phyloP scores from a whole-genome alignment of 2,113 vertebrate genomes.

The Eurystomus gularis region DNA sequence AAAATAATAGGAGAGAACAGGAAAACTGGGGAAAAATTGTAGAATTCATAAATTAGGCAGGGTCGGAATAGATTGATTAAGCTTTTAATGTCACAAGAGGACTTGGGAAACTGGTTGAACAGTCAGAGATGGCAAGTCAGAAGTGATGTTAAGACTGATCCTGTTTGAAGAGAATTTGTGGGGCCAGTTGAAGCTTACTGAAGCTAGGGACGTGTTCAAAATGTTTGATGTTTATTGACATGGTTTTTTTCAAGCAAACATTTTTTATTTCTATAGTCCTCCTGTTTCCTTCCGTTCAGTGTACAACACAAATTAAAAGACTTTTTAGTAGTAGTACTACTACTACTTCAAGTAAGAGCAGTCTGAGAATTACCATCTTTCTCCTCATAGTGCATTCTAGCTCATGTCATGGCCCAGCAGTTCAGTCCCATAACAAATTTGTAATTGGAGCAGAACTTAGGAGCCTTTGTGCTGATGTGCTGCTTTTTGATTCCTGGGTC shows the following conservation, averaged over 20 bases:
- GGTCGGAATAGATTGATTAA: not conserved
- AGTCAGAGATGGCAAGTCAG: not conserved
- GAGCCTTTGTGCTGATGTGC: not conserved
- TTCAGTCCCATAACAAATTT: not conserved
- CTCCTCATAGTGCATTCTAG: not conserved
- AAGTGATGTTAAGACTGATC: not conserved
- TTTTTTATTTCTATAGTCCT: not conserved
- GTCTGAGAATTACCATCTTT: not conserved
- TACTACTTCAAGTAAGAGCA: not conserved
- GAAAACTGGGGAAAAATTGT: not conserved
- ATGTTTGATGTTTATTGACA: not conserved
- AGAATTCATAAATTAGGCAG: not conserved
- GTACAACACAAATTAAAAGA: not conserved
- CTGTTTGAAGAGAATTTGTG: not conserved
- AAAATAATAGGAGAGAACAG: not conserved
- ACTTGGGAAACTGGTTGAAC: not conserved
- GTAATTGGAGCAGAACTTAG: not conserved
- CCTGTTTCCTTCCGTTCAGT: not conserved
- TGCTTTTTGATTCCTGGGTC: not conserved
- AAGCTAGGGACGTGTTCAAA: not conserved
- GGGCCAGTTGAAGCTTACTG: not conserved
- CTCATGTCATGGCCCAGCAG: not conserved
- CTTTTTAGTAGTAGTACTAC: not conserved
- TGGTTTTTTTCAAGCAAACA: not conserved
- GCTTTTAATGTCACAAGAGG: not conserved